A percentile compares a stretch with the other conserved stretches of the same genome.
phyloP scores from a whole-genome alignment of 1,140 invertebrate genomes.

The Drosophila kohkoa region DNA sequence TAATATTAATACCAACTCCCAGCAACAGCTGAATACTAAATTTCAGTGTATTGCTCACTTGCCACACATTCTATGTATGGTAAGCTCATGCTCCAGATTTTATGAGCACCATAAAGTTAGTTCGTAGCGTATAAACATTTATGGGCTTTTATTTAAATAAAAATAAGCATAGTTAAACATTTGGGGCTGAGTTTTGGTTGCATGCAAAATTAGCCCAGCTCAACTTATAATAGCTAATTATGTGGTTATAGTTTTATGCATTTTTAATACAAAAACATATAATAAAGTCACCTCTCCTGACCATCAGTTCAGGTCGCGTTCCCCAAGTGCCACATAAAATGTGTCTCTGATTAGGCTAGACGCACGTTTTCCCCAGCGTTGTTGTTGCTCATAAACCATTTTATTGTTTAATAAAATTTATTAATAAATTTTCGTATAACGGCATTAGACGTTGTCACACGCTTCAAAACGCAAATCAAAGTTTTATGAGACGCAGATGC shows the following conservation, averaged over 20 bases:
- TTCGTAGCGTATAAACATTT: conserved; percentile 72
- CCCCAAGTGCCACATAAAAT: conserved; percentile 67
- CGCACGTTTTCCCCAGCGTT: conserved; percentile 46
- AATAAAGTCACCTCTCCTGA: conserved; percentile 38
- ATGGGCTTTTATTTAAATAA: conserved; percentile 79
- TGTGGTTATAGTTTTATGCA: conserved; percentile 83
- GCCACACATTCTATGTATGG: not conserved
- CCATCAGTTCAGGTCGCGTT: not conserved
- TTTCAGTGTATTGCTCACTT: conserved; percentile 15
- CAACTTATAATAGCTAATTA: conserved; percentile 81
- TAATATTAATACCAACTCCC: too few species aligned
- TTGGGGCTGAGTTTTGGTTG: conserved; percentile 23
- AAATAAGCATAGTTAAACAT: conserved; percentile 79
- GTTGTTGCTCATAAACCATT: conserved; percentile 60
- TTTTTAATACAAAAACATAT: conserved; percentile 78
- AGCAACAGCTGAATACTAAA: too few species aligned
- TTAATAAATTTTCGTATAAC: conserved; percentile 70
- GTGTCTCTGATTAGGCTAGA: conserved; percentile 66
- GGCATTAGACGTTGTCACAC: conserved; percentile 55
- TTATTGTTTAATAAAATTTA: conserved; percentile 78
- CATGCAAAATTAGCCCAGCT: conserved; percentile 73
- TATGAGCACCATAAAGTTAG: conserved; percentile 72
- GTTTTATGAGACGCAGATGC: conserved; percentile 35
- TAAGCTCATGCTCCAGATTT: conserved; percentile 65
- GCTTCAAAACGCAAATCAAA: conserved; percentile 61